Conservation (phyloP, 2,113 vertebrate genomes). For the Sinocyclocheilus anshuiensis region DNA sequence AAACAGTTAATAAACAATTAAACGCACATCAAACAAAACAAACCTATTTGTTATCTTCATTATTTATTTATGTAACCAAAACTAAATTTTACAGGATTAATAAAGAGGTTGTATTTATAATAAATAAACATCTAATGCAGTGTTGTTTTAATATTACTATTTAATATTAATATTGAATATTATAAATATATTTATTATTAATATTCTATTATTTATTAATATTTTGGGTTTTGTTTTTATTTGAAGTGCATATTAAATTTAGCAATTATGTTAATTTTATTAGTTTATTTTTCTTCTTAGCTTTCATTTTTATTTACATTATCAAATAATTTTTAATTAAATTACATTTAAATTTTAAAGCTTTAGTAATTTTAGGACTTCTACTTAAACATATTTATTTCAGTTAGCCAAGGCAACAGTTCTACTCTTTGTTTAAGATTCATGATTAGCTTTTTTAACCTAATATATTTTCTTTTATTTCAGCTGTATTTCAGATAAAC, state of each 20-base stretch:
- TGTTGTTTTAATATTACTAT: not conserved
- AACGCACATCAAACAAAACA: not conserved
- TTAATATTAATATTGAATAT: no score
- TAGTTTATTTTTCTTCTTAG: not conserved
- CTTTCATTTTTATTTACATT: no score
- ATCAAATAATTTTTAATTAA: no score
- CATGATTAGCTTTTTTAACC: not conserved
- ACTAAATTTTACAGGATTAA: not conserved
- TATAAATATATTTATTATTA: not conserved
- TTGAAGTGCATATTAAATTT: not conserved
- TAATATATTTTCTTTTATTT: not conserved
- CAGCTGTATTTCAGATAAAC: not conserved
- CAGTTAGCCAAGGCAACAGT: not conserved
- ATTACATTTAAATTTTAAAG: no score
- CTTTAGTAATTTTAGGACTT: no score
- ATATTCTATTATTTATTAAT: not conserved
- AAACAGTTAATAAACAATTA: not conserved
- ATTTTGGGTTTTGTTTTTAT: not conserved
- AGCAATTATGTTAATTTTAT: not conserved
- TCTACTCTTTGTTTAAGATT: not conserved
- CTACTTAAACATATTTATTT: not conserved
- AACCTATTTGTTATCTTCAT: no score
- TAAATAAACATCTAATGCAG: not conserved
- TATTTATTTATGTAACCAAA: not conserved
- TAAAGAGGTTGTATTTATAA: not conserved